Conservation (phyloP, 2,888 invertebrate genomes). For the Chorisops tibialis region DNA sequence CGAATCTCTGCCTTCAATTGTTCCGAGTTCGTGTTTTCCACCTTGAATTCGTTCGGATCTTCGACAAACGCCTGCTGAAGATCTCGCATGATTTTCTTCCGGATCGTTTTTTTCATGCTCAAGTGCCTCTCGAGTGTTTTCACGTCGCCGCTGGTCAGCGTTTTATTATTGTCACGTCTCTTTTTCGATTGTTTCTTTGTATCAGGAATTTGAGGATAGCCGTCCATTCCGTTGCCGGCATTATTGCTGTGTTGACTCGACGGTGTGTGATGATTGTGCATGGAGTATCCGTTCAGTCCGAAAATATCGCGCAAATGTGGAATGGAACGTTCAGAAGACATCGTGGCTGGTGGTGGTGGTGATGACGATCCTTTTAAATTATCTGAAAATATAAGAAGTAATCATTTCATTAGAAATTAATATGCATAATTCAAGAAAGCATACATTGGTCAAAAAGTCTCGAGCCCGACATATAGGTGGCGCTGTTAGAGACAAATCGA, state of each 20-base stretch:
- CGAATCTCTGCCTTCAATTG: slow-evolving; percentile 66
- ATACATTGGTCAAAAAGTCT: too few relatives aligned
- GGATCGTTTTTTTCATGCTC: slow-evolving; percentile 82
- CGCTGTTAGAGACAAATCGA: too few relatives aligned
- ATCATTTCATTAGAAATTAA: too few relatives aligned
- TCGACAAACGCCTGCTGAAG: slow-evolving; percentile 72
- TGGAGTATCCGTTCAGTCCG: slow-evolving; percentile 58
- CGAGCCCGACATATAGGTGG: too few relatives aligned
- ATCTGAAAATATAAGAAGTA: slow-evolving; percentile 9
- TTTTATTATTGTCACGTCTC: slow-evolving; percentile 66
- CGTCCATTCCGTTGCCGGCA: slow-evolving; percentile 37
- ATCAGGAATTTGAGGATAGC: slow-evolving; percentile 49
- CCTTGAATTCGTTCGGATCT: slow-evolving; percentile 69
- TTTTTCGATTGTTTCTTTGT: slow-evolving; percentile 55
- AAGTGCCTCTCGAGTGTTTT: slow-evolving; percentile 76
- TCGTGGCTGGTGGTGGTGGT: neutral
- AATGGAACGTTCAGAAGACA: slow-evolving; percentile 69
- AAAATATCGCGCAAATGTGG: slow-evolving; percentile 74
- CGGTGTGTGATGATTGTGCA: slow-evolving; percentile 47
- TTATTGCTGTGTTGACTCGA: slow-evolving; percentile 28
- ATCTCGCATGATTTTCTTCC: slow-evolving; percentile 82
- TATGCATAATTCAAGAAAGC: too few relatives aligned
- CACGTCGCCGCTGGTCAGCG: slow-evolving; percentile 64
- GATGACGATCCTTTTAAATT: neutral
- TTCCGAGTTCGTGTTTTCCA: slow-evolving; percentile 66